phyloP scores from a whole-genome alignment of 2,888 invertebrate genomes.

The Apamea epomidion region DNA sequence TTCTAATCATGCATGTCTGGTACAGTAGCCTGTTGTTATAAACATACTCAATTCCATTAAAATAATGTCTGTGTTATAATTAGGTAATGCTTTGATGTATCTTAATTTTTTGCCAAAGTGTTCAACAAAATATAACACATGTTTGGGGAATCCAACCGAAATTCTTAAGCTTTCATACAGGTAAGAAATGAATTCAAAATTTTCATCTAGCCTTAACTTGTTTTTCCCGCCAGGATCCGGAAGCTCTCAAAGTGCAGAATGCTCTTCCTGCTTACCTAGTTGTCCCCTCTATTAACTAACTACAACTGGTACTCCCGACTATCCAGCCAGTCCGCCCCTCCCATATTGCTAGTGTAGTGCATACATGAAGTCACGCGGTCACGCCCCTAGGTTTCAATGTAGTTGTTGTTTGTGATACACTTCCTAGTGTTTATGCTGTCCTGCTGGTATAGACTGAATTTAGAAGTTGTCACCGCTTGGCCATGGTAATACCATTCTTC shows the following conservation, averaged over 20 bases:
- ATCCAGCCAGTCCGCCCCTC: neutral
- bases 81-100: no score
- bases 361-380: constrained; percentile 2
- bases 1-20: neutral
- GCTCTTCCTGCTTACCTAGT: constrained; percentile 6
- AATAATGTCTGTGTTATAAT: neutral
- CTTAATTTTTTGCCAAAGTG: no score
- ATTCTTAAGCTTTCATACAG: neutral
- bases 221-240: neutral
- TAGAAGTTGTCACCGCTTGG: no score
- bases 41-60: no score
- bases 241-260: neutral
- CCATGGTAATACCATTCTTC: constrained; percentile 5
- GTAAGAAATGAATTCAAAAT: neutral
- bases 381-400: constrained; percentile 7
- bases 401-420: neutral
- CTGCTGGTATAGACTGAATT: neutral
- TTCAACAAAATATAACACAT: neutral
- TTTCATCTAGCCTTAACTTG: neutral
- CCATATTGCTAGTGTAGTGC: constrained; percentile 17
- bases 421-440: constrained; percentile 16
- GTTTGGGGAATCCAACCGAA: no score
- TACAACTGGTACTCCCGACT: constrained; percentile 1
- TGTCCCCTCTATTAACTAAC: neutral
- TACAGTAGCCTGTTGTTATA: no score